These are phyloP conservation scores for Rhyacichthys aspro DNA, from an alignment of 2,797 vertebrate genomes.

Conservation along the genomic window DNA sequence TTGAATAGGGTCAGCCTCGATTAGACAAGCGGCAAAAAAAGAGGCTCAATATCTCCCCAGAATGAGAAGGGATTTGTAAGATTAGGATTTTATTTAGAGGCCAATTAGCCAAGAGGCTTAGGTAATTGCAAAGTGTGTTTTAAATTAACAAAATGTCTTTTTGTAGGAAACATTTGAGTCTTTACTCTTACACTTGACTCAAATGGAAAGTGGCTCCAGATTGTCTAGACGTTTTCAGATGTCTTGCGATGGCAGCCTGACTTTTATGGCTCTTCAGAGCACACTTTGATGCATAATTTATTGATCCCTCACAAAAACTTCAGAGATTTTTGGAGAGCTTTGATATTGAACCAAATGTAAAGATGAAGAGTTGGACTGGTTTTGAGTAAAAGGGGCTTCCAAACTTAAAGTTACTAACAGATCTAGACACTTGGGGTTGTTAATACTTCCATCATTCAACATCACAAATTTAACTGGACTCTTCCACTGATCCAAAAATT, in stretches of 20 bases:
- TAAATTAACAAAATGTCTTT: constrained; percentile 5
- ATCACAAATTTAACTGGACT: background rate
- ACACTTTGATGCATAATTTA: constrained; percentile 62
- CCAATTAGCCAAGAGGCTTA: constrained; percentile 48
- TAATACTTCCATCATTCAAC: constrained; percentile 2
- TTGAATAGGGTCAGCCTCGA: constrained; percentile 75
- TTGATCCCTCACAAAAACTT: constrained; percentile 26
- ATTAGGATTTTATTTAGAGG: constrained; percentile 42
- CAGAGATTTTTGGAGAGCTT: constrained; percentile 23
- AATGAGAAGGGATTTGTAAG: constrained; percentile 65
- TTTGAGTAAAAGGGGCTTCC: background rate
- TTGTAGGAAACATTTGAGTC: background rate
- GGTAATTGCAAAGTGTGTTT: constrained; percentile 8
- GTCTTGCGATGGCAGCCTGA: constrained; percentile 25
- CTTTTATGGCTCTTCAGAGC: constrained; percentile 19
- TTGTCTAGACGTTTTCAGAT: constrained; percentile 41
- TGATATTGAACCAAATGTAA: constrained; percentile 25
- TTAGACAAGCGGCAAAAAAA: constrained; percentile 60
- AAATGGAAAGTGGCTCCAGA: constrained; percentile 30
- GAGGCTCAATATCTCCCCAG: constrained; percentile 33
- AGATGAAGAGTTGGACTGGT: background rate
- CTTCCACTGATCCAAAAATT: background rate
- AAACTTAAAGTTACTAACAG: constrained; percentile 6
- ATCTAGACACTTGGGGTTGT: background rate
- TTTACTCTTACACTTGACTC: background rate